phyloP scores from a whole-genome alignment of 2,888 invertebrate genomes.

The Hypomecis punctinalis region DNA sequence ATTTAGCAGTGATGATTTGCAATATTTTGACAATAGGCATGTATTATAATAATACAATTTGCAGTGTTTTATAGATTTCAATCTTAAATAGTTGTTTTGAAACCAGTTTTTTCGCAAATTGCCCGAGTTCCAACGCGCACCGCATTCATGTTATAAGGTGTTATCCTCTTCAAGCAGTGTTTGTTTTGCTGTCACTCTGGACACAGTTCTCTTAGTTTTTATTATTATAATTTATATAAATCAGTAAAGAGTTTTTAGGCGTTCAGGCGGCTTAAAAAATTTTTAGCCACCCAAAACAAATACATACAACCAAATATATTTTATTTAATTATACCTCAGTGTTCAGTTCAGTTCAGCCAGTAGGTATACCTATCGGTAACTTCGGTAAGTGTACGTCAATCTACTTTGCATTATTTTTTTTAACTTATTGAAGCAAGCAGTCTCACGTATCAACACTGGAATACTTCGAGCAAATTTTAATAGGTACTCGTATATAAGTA shows the following conservation, averaged over 20 bases:
- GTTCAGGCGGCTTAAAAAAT: too few relatives aligned
- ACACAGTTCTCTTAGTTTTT: constrained; percentile 6
- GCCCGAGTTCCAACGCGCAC: constrained; percentile 21
- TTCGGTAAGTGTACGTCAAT: too few relatives aligned
- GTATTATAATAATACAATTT: neutral
- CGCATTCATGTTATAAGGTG: constrained; percentile 1
- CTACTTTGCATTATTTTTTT: too few relatives aligned
- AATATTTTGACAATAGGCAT: neutral
- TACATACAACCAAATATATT: too few relatives aligned
- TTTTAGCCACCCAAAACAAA: too few relatives aligned
- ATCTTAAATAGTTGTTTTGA: constrained; percentile 2
- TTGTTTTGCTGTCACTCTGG: constrained; percentile 25
- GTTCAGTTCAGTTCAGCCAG: too few relatives aligned
- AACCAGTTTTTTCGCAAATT: constrained; percentile 32
- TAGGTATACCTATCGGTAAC: too few relatives aligned
- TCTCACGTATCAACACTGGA: too few relatives aligned
- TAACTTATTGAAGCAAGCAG: too few relatives aligned
- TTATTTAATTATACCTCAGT: too few relatives aligned
- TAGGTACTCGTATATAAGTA: too few relatives aligned
- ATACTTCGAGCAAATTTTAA: too few relatives aligned
- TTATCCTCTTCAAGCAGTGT: constrained; percentile 31
- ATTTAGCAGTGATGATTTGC: neutral
- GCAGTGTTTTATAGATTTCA: neutral
- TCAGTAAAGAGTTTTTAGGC: neutral
- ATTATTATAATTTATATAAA: neutral